Evolutionary conservation across 2,888 invertebrate species (phyloP).

Genomic region (Oscheius sp.): DNA sequence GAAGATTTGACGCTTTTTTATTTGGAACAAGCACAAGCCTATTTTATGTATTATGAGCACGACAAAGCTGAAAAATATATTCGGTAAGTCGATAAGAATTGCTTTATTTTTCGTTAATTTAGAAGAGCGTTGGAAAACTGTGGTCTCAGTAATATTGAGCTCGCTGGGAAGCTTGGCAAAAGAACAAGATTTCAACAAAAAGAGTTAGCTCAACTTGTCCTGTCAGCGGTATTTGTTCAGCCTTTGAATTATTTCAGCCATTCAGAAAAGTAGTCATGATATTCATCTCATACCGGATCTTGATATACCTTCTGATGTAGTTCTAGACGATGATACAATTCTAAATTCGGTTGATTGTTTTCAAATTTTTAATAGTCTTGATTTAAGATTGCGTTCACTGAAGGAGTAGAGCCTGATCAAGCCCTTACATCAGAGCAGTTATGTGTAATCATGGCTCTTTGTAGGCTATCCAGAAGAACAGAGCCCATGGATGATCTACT

Average conservation of each 20-base stretch:
- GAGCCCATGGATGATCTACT: constrained; percentile 83
- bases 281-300: constrained; percentile 39
- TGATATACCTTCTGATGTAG: constrained; percentile 74
- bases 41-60: constrained; percentile 36
- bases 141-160: constrained; percentile 38
- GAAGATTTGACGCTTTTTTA: constrained; percentile 21
- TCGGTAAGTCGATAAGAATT: constrained; percentile 13
- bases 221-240: constrained; percentile 34
- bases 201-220: constrained; percentile 81
- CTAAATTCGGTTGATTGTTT: constrained; percentile 78
- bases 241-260: background rate
- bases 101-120: background rate
- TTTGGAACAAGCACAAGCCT: constrained; percentile 31
- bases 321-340: constrained; percentile 86
- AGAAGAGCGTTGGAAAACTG: constrained; percentile 33
- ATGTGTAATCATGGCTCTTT: constrained; percentile 81
- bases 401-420: constrained; percentile 28
- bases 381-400: constrained; percentile 4
- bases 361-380: background rate
- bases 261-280: background rate
- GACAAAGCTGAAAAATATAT: constrained; percentile 24
- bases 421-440: constrained; percentile 71
- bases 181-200: constrained; percentile 88
- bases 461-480: constrained; percentile 77
- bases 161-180: constrained; percentile 81